These are phyloP conservation scores for Lucinisca nassula DNA, from an alignment of 2,888 invertebrate species.

Conservation along the genomic window DNA sequence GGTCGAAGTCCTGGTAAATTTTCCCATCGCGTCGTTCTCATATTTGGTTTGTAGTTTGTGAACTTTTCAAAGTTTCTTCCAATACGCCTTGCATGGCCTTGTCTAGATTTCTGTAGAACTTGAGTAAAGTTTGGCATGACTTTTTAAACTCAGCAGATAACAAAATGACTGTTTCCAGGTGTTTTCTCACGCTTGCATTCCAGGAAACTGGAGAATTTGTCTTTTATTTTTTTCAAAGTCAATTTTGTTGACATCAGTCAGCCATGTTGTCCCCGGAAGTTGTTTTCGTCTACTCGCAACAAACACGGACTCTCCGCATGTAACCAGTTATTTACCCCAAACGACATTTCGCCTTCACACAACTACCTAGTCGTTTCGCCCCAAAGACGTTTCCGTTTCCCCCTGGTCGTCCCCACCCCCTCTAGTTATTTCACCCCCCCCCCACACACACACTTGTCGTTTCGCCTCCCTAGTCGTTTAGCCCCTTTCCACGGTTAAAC, in stretches of 20 bases:
- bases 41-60: not conserved
- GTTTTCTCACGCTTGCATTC: not conserved
- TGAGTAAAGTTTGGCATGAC: not conserved
- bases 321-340: too few species aligned
- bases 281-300: too few species aligned
- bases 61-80: not conserved
- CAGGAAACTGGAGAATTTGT: not conserved
- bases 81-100: not conserved
- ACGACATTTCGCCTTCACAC: too few species aligned
- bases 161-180: too few species aligned
- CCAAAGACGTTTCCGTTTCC: too few species aligned
- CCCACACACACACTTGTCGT: too few species aligned
- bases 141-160: not conserved
- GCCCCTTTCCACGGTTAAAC: too few species aligned
- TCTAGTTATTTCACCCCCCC: too few species aligned
- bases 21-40: not conserved
- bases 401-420: too few species aligned
- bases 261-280: not conserved
- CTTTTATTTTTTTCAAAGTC: not conserved
- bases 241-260: not conserved
- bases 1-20: not conserved
- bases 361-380: too few species aligned
- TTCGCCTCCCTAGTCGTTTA: too few species aligned
- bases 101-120: not conserved
- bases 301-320: too few species aligned